Evolutionary conservation across 2,797 vertebrate species (phyloP).

Genomic region (Dromococcyx pavoninus): DNA sequence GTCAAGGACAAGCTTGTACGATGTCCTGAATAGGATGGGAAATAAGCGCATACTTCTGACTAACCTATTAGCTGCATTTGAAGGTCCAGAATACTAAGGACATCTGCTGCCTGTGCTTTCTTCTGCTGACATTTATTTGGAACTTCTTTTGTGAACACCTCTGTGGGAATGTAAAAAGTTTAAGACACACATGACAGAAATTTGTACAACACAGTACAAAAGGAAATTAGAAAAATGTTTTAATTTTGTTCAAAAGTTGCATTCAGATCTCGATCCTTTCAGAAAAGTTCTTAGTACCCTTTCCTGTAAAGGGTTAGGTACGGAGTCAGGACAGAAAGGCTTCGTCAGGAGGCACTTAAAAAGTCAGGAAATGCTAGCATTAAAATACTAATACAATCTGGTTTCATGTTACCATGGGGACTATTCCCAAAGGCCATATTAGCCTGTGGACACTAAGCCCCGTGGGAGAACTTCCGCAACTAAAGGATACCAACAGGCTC

Average conservation of each 20-base stretch:
- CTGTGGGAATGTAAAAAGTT: background rate
- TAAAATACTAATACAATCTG: background rate
- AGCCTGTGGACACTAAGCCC: background rate
- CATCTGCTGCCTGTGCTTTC: background rate
- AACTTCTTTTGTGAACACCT: background rate
- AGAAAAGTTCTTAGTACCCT: background rate
- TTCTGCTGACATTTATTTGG: background rate
- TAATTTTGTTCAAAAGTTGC: background rate
- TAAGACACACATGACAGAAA: background rate
- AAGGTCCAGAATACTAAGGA: background rate
- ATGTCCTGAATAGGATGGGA: background rate
- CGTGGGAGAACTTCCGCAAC: background rate
- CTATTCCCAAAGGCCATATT: conserved; percentile 14
- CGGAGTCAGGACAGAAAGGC: background rate
- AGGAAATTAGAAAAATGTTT: background rate
- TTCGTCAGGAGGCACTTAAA: background rate
- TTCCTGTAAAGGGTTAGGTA: background rate
- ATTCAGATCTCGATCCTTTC: background rate
- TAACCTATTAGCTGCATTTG: background rate
- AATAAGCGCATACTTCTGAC: background rate
- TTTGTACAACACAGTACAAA: background rate
- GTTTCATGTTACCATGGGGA: conserved; percentile 16
- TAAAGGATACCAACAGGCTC: background rate
- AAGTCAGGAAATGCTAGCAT: background rate
- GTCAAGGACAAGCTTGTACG: background rate